Base-by-base conservation (phyloP, 2,797 vertebrate species). In the Philypnodon macrostomus region DNA sequence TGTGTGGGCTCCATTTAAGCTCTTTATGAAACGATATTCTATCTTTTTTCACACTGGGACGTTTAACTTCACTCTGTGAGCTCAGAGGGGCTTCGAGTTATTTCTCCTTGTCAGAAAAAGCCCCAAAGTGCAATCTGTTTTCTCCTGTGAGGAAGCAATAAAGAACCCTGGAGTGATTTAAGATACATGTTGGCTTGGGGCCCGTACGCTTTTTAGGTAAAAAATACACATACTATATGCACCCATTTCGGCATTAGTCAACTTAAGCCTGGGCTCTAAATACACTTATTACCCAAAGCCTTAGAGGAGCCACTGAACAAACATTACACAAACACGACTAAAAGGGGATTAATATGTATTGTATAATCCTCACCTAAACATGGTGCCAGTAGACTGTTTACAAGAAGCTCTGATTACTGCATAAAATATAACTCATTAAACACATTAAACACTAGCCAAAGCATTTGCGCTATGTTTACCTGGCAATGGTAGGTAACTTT, bases 21-120 rank as follows among this genome's bases (percentile, higher is more conserved):
- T 42, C 75, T 60, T 78, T 73, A 73, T 80, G 69, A 81, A 84
- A 81, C 80, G 60, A 76, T 81, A 83, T 81, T 76, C 60, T 47
- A 56, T 66, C 36, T 14, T 72, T 73, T 81, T 58, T 71, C 42
- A 64, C 63, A 65, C 53, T 52, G 70, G 57, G 48, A 65, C 44
- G 68, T 70, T 49, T 62, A 48, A 70, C 53, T 58, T 45, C 47
- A 34, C 63, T 29, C 42, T 27, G 47, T 65, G 53, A 56, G 60
- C 63, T 71, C 47, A 9, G 45, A 59, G 50, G 46, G 56, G 31
- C 62, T 70, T 15, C 2, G 44, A 69, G 31, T 65, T 73, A 73
- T 76, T 76, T 76, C 72, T 70, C 65, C 61, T 59, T 27, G 55
- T 75, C 65, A 68, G 74, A 63, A 54, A 47, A 48, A 45, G 67